phyloP scores from a whole-genome alignment of 2,113 vertebrate species.

The Cottus gobio region DNA sequence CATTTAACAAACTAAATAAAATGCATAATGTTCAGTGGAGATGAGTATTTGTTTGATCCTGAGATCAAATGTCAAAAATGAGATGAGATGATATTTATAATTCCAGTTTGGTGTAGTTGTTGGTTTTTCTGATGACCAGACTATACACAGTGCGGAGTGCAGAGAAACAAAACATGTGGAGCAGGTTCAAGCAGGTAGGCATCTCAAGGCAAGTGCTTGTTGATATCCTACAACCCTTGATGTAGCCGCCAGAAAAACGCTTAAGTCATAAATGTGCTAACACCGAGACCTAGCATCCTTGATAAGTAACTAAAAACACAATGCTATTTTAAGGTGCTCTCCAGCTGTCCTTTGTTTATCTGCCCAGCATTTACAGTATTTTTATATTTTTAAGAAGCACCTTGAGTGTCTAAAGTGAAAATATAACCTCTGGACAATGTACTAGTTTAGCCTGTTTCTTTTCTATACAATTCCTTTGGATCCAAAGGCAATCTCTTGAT shows the following conservation, averaged over 20 bases:
- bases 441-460: background rate
- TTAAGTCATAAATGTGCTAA: background rate
- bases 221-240: background rate
- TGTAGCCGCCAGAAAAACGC: background rate
- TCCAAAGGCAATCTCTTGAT: background rate
- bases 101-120: background rate
- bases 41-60: slow-evolving; percentile 25
- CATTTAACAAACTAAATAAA: background rate
- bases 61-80: slow-evolving; percentile 16
- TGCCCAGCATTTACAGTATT: background rate
- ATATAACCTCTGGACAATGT: background rate
- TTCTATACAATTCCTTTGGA: background rate
- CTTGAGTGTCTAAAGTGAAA: background rate
- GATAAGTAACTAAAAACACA: background rate
- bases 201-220: background rate
- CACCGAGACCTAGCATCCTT: background rate
- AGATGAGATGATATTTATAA: slow-evolving; percentile 9
- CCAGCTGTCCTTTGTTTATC: background rate
- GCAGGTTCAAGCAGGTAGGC: background rate
- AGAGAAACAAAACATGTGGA: background rate
- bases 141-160: slow-evolving; percentile 8
- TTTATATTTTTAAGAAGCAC: background rate
- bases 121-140: slow-evolving; percentile 3
- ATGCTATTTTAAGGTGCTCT: background rate
- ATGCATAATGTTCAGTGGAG: background rate